Conservation (phyloP, 2,113 vertebrate genomes). For the Gymnarchus niloticus region DNA sequence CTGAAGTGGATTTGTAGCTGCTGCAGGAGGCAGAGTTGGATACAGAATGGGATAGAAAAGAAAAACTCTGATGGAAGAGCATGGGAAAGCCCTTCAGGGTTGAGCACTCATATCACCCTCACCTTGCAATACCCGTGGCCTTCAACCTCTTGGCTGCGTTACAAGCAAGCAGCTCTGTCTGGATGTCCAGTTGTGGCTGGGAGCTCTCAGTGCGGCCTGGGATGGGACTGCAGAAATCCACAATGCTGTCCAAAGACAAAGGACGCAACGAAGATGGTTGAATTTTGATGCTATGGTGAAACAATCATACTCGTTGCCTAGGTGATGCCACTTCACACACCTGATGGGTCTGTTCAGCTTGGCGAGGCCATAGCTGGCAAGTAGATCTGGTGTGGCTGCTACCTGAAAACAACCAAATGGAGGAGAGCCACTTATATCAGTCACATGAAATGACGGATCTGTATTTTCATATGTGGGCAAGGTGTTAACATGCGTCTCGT, state of each 20-base stretch:
- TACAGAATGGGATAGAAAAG: not conserved
- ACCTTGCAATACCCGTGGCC: constrained; percentile 28
- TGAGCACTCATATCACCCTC: not conserved
- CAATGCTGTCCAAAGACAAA: not conserved
- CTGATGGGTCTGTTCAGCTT: constrained; percentile 21
- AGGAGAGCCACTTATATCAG: not conserved
- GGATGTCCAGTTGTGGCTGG: constrained; percentile 14
- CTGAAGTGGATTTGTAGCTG: not conserved
- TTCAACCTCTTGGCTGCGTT: constrained; percentile 26
- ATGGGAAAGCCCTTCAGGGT: not conserved
- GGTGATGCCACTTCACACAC: constrained; percentile 9
- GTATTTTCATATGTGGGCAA: not conserved
- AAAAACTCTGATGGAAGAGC: not conserved
- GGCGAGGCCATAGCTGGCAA: constrained; percentile 33
- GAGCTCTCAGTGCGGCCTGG: not conserved
- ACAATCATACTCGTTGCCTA: not conserved
- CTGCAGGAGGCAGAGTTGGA: not conserved
- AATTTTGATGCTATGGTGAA: not conserved
- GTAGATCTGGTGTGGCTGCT: constrained; percentile 27
- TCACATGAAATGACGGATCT: not conserved
- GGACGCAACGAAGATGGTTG: not conserved
- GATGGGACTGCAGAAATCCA: not conserved
- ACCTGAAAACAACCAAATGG: not conserved
- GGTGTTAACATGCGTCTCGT: not conserved
- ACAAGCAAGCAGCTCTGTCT: constrained; percentile 22